Evolutionary conservation across 1,140 invertebrate species (phyloP).

Genomic region (Zaprionus inermis): DNA sequence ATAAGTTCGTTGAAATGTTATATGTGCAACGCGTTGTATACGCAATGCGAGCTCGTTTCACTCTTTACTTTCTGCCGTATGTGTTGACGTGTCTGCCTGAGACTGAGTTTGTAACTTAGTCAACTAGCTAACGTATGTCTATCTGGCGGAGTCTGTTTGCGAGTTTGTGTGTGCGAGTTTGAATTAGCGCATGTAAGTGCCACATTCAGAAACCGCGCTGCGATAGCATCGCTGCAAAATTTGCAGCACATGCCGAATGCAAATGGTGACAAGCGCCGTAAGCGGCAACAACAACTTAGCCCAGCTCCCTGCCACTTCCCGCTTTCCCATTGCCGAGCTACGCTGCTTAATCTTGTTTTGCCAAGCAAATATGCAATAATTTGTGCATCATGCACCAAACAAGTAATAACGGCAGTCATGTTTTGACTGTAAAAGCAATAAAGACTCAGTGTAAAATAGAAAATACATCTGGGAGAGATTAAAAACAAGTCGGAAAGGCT

Average conservation of each 20-base stretch:
- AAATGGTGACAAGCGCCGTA: constrained; percentile 27
- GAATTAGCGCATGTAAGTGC: constrained; percentile 52
- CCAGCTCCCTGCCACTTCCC: not conserved
- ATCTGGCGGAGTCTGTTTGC: not conserved
- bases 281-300: not conserved
- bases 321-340: not conserved
- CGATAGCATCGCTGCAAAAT: constrained; percentile 45
- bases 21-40: constrained; percentile 49
- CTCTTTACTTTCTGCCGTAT: constrained; percentile 17
- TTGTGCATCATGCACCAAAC: too few species aligned
- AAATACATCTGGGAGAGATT: too few species aligned
- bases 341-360: too few species aligned
- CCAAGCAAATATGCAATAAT: too few species aligned
- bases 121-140: constrained; percentile 28
- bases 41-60: constrained; percentile 36
- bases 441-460: too few species aligned
- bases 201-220: constrained; percentile 38
- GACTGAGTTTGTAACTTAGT: constrained; percentile 25
- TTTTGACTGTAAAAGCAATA: too few species aligned
- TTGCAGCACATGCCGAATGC: constrained; percentile 48
- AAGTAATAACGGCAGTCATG: too few species aligned
- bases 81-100: constrained; percentile 39
- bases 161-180: constrained; percentile 18
- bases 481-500: too few species aligned
- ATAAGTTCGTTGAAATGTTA: constrained; percentile 34